These are phyloP conservation scores for Rachycentron canadum DNA, from an alignment of 2,797 vertebrate genomes.

Conservation along the genomic window DNA sequence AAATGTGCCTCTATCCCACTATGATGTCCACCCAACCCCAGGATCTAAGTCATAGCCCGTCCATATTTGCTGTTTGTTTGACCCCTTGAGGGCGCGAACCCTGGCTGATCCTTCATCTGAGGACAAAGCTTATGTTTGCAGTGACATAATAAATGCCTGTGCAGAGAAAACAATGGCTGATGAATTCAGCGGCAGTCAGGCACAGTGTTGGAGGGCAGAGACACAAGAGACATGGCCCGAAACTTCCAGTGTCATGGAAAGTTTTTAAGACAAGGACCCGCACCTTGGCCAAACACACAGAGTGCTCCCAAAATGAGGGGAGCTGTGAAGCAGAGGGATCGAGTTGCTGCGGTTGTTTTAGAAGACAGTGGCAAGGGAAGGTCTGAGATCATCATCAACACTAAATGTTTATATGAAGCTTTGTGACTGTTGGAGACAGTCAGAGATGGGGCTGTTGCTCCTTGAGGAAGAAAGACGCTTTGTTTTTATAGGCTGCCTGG, in stretches of 20 bases:
- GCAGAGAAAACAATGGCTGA: slow-evolving; percentile 81
- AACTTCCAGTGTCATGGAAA: slow-evolving; percentile 79
- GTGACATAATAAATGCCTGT: slow-evolving; percentile 85
- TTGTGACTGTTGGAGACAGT: slow-evolving; percentile 62
- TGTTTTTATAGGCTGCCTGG: slow-evolving; percentile 86
- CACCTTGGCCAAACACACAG: slow-evolving; percentile 77
- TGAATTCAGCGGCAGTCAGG: slow-evolving; percentile 72
- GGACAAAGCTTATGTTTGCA: slow-evolving; percentile 86
- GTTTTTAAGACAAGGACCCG: slow-evolving; percentile 66
- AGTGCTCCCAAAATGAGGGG: slow-evolving; percentile 53
- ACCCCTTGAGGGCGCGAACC: slow-evolving; percentile 76
- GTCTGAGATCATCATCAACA: slow-evolving; percentile 38
- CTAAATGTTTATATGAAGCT: slow-evolving; percentile 71
- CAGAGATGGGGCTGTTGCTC: slow-evolving; percentile 61
- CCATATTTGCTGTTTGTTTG: slow-evolving; percentile 84
- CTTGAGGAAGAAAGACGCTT: slow-evolving; percentile 74
- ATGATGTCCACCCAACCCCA: slow-evolving; percentile 62
- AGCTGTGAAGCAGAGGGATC: slow-evolving; percentile 47
- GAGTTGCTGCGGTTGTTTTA: slow-evolving; percentile 49
- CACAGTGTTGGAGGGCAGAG: slow-evolving; percentile 66
- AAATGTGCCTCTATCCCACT: background rate
- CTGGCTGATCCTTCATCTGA: slow-evolving; percentile 83
- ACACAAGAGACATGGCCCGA: slow-evolving; percentile 48
- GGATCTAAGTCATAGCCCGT: slow-evolving; percentile 68
- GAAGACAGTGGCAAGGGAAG: slow-evolving; percentile 30